phyloP scores from a whole-genome alignment of 2,113 vertebrate species.

The Tretioscincus oriximinensis region DNA sequence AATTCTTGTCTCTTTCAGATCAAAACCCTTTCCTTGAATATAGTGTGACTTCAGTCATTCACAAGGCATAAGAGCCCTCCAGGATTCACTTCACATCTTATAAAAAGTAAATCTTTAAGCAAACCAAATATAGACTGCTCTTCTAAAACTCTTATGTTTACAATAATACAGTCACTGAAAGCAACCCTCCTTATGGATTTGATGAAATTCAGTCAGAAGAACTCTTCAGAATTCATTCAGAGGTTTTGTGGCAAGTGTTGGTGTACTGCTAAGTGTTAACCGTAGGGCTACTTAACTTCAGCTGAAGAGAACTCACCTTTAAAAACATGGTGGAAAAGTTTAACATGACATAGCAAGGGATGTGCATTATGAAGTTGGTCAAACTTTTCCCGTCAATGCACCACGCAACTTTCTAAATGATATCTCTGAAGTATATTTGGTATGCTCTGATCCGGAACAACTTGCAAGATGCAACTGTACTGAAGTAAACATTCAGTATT shows the following conservation, averaged over 20 bases:
- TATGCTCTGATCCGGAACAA: background rate
- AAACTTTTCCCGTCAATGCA: background rate
- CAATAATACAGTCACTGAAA: background rate
- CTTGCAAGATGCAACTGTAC: no score
- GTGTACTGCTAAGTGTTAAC: background rate
- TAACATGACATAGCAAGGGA: background rate
- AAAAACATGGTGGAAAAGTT: background rate
- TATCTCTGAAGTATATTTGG: background rate
- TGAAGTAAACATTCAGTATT: background rate
- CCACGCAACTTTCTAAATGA: background rate
- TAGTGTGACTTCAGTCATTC: background rate
- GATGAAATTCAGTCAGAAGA: background rate
- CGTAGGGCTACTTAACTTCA: background rate
- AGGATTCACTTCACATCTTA: background rate
- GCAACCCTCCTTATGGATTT: background rate
- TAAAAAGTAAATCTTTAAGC: conserved; percentile 12
- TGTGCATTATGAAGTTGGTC: background rate
- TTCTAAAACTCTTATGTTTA: background rate
- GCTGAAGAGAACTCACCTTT: background rate
- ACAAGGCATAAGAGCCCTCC: background rate
- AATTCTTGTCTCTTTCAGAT: background rate
- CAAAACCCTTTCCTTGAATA: background rate
- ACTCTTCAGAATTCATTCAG: background rate
- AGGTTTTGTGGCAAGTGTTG: background rate
- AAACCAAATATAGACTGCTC: conserved; percentile 3